Evolutionary conservation across 2,113 vertebrate species (phyloP), one percentile per base, ranked within the genome.

Genomic region (Xenus cinereus): DNA sequence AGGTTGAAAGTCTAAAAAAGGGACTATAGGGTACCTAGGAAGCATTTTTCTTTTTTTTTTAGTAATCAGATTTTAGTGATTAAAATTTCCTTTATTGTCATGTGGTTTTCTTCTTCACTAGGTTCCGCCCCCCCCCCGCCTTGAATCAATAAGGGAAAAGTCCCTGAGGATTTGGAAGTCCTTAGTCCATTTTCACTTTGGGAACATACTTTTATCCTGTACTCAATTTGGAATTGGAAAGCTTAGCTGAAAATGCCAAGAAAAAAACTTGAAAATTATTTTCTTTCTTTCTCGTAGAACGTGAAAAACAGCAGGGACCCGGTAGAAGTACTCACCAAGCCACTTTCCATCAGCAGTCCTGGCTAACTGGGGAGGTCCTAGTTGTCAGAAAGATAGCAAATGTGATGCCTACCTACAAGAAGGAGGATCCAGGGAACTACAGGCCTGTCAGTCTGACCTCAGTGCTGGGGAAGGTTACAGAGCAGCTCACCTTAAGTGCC

Each of bases 51-150:
- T 30, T 43, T n/a, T n/a, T 45, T 46, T 73, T 41, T 46, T 4
- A 23, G 22, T 64, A 66, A 39, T 37, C 8, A 41, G 6, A 28
- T 18, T 9, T 26, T 35, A 62, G 30, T 48, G 12, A 87, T 24
- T 80, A 35, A 60, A 72, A 72, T 16, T 11, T 87, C 15, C n/a
- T 2, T 57, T 63, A 43, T 28, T 60, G 27, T 1, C 18, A 30
- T 8, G 8, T 14, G 10, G 12, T 13, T 57, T 69, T n/a, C 11
- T 50, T 43, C 45, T 69, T 63, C 4, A 14, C 6, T 45, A 59
- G n/a, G 4, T 39, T 26, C 7, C 10, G 0, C 14, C 45, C 14
- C 43, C 43, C 3, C 17, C 5, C 10, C 1, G 9, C 27, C 22
- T 14, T 6, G 12, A 62, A 7, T 71, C 32, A 56, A 62, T 9